Evolutionary conservation across 2,888 invertebrate genomes (phyloP).

Genomic region (Teleogryllus oceanicus): DNA sequence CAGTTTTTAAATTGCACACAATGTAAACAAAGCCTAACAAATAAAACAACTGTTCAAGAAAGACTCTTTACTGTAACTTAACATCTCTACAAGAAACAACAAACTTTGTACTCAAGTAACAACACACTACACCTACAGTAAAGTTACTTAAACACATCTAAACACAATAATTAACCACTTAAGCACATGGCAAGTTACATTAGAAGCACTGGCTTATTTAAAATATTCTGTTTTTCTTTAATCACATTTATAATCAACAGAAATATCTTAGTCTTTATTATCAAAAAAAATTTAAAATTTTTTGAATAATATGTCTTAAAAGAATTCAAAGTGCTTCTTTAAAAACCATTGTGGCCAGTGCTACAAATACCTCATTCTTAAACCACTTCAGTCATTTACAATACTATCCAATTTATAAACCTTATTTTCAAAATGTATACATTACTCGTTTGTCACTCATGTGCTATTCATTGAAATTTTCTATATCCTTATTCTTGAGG

Average conservation of each 20-base stretch:
- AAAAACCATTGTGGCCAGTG: neutral
- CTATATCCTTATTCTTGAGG: neutral
- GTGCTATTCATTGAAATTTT: slow-evolving; percentile 8
- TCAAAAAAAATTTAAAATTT: no score
- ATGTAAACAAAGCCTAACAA: slow-evolving; percentile 1
- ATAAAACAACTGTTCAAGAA: neutral
- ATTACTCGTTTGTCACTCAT: neutral
- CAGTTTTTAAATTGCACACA: neutral
- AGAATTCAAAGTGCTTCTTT: neutral
- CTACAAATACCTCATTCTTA: neutral
- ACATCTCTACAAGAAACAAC: neutral
- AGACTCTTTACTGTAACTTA: neutral
- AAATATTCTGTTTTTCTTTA: slow-evolving; percentile 2
- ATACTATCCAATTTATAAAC: neutral
- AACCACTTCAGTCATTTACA: no score
- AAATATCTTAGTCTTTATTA: no score
- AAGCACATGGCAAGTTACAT: neutral
- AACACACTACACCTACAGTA: neutral
- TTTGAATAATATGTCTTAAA: neutral
- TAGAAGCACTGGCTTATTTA: neutral
- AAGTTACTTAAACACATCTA: slow-evolving; percentile 3
- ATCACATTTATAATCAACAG: slow-evolving; percentile 18
- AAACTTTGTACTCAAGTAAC: slow-evolving; percentile 18
- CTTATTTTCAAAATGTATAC: neutral
- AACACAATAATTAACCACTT: slow-evolving; percentile 1